Evolutionary conservation across 2,888 invertebrate species (phyloP).

Genomic region (Empis livida): DNA sequence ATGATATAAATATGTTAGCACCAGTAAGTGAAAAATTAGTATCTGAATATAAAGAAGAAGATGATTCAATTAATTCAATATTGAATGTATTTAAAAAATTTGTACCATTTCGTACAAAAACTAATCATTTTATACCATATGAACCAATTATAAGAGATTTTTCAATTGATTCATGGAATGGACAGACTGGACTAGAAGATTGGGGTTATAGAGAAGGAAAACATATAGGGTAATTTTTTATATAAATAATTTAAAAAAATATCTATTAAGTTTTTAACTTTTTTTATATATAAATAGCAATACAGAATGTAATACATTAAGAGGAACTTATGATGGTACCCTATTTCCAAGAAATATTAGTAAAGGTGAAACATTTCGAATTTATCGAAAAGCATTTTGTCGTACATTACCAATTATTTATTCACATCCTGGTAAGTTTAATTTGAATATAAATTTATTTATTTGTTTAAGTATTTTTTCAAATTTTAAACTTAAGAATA

Average conservation of each 20-base stretch:
- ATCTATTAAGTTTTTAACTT: too few relatives aligned
- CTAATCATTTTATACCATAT: slow-evolving; percentile 15
- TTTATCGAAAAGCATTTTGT: slow-evolving; percentile 67
- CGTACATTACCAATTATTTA: slow-evolving; percentile 48
- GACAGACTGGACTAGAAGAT: slow-evolving; percentile 48
- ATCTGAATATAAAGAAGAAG: slow-evolving; percentile 20
- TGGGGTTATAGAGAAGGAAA: slow-evolving; percentile 45
- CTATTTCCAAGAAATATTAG: slow-evolving; percentile 50
- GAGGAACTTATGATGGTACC: slow-evolving; percentile 58
- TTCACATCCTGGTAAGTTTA: slow-evolving; percentile 23
- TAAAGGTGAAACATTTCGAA: slow-evolving; percentile 40
- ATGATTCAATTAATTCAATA: slow-evolving; percentile 28
- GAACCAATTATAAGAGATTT: slow-evolving; percentile 32
- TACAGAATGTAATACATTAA: slow-evolving; percentile 51
- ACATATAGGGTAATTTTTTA: not conserved
- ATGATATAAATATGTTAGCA: slow-evolving; percentile 16
- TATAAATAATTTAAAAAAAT: too few relatives aligned
- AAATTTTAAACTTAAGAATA: too few relatives aligned
- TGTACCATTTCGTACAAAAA: slow-evolving; percentile 15
- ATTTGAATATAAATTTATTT: not conserved
- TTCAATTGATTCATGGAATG: slow-evolving; percentile 50
- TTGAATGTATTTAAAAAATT: slow-evolving; percentile 25
- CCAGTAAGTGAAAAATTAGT: slow-evolving; percentile 7
- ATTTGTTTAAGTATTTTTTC: too few relatives aligned
- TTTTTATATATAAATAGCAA: slow-evolving; percentile 28